A percentile compares a stretch with the other conserved stretches of the same genome.
Evolutionary conservation across 2,797 vertebrate species (phyloP).

Genomic region (Melanotaenia pygmaea): DNA sequence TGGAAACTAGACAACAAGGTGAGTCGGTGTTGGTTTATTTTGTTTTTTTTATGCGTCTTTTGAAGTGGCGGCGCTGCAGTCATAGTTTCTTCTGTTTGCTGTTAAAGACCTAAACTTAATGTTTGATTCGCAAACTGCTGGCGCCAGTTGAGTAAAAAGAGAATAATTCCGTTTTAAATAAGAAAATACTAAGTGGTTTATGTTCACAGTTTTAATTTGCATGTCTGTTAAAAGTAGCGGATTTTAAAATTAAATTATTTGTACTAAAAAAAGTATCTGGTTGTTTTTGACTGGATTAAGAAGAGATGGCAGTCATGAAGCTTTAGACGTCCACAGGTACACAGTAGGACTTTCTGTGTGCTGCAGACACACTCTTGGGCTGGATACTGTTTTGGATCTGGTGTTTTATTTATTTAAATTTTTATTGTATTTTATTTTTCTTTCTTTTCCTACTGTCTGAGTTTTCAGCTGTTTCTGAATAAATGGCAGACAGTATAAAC

Average conservation of each 20-base stretch:
- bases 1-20: conserved; percentile 85
- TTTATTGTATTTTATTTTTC: too few species aligned
- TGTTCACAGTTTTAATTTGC: neutral
- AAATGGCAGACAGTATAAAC: neutral
- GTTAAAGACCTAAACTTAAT: conserved; percentile 33
- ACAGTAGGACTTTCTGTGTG: conserved; percentile 4
- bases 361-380: neutral
- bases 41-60: too few species aligned
- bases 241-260: neutral
- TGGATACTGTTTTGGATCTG: conserved; percentile 25
- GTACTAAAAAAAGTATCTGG: neutral
- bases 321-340: neutral
- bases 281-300: conserved; percentile 6
- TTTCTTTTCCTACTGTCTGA: neutral
- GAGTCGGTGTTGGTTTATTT: conserved; percentile 35
- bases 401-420: neutral
- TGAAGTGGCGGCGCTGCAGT: neutral
- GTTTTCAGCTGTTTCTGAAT: conserved; percentile 7
- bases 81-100: neutral
- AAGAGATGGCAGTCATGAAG: neutral
- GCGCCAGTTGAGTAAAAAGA: neutral
- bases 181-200: neutral
- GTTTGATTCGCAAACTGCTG: neutral
- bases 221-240: neutral
- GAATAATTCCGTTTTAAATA: neutral